A percentile compares a stretch with the other conserved stretches of the same genome.
phyloP scores from a whole-genome alignment of 1,140 invertebrate species.

The Philopotamus ludificatus region DNA sequence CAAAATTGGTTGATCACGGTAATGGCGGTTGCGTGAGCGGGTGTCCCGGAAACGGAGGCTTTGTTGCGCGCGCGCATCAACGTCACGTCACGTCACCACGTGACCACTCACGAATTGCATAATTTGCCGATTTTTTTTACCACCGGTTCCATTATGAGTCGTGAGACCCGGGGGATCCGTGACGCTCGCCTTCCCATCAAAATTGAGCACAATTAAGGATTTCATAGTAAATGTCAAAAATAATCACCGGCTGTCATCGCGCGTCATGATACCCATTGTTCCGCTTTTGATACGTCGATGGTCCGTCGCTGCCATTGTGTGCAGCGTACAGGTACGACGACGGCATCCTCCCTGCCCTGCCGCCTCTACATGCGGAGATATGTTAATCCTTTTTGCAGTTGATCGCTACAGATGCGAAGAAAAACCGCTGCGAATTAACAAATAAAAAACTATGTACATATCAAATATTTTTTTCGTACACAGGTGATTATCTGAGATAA shows the following conservation, averaged over 20 bases:
- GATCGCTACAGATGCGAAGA: too few species aligned
- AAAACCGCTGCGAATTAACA: too few species aligned
- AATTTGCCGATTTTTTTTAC: not conserved
- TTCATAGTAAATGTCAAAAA: not conserved
- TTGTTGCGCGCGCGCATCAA: constrained; percentile 21
- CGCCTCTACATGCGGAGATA: too few species aligned
- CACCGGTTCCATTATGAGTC: not conserved
- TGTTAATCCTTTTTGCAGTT: too few species aligned
- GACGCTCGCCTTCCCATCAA: not conserved
- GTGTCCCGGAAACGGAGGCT: constrained; percentile 6
- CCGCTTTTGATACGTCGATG: not conserved
- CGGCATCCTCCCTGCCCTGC: too few species aligned
- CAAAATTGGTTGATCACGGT: constrained; percentile 14
- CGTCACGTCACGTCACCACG: constrained; percentile 25
- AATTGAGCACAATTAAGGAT: constrained; percentile 1
- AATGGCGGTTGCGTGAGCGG: constrained; percentile 27
- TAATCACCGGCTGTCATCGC: constrained; percentile 8
- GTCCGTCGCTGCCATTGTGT: not conserved
- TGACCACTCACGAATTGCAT: not conserved
- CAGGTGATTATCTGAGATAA: too few species aligned
- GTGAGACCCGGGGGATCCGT: not conserved
- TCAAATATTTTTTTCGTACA: too few species aligned
- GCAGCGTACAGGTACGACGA: too few species aligned
- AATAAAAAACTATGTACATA: too few species aligned
- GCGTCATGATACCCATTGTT: not conserved